Evolutionary conservation across 2,797 vertebrate genomes (phyloP), one percentile per base, ranked within the genome.

Genomic region (Micrastur ruficollis): DNA sequence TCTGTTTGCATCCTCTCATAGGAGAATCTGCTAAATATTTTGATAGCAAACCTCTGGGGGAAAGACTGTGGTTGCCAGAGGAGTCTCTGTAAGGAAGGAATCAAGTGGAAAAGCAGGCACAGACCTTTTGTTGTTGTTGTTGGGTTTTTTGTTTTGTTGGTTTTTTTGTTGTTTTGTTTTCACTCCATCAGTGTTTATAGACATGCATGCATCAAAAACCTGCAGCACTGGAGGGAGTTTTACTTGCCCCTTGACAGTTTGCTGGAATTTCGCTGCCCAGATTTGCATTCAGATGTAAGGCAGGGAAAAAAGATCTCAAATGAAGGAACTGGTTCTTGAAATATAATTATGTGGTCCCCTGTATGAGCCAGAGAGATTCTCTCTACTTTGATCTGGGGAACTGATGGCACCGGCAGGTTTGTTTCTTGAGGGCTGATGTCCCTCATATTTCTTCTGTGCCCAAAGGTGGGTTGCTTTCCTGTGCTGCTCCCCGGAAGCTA

Each of bases 361-460:
- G 0, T 47, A 22, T 21, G 12, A n/a, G 22, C 55, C n/a, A 29
- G 55, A 56, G 15, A 70, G 44, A 32, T 74, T n/a, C 12, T 76
- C 21, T 59, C n/a, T 22, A 27, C 50, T 58, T 68, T 38, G 27
- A 34, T 40, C 18, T 36, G 38, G 29, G 47, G 10, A 52, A 15
- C 21, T 0, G 2, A 5, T 4, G 27, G n/a, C 65, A 23, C 34
- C 34, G 47, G 15, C 1, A 1, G 53, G 19, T 25, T 71, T 47
- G 20, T 36, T 66, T 44, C 20, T 14, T 29, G 26, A 49, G 47
- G 31, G 31, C 8, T 42, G 42, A 46, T 32, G 42, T 14, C 29
- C 59, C 21, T 86, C 18, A 2, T 19, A 3, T 55, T n/a, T 23
- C 10, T 81, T 53, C 31, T 14, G 8, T 70, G 36, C 49, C 44